Percentiles rank a stretch among this genome's conserved stretches.
phyloP scores from a whole-genome alignment of 2,888 invertebrate species.

The Xiphydria camelus region DNA sequence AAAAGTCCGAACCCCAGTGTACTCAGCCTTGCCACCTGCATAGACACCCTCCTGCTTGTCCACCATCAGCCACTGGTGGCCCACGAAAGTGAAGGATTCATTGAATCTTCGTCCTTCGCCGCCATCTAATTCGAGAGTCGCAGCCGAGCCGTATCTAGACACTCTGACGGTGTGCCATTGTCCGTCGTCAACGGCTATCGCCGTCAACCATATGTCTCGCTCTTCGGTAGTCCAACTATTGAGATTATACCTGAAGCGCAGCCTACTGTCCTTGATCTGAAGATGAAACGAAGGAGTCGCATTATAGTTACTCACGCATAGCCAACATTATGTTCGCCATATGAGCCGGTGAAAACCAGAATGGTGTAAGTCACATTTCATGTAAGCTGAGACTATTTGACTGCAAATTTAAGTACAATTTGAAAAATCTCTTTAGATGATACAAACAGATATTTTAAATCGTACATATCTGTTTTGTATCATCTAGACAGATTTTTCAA shows the following conservation, averaged over 20 bases:
- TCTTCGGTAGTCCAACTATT: conserved; percentile 91
- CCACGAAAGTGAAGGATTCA: conserved; percentile 87
- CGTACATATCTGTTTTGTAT: too few relatives aligned
- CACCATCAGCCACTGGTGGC: conserved; percentile 89
- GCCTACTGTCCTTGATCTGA: conserved; percentile 84
- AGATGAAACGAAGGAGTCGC: conserved; percentile 22
- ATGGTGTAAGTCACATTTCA: too few relatives aligned
- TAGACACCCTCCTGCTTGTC: conserved; percentile 95
- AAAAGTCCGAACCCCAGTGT: conserved; percentile 90
- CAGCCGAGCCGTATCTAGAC: conserved; percentile 88
- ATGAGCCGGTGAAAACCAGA: too few relatives aligned
- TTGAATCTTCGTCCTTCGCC: conserved; percentile 94
- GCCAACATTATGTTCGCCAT: conserved; percentile 3
- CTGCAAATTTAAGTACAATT: too few relatives aligned
- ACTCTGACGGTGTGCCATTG: conserved; percentile 96
- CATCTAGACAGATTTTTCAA: not conserved
- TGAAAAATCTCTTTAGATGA: too few relatives aligned
- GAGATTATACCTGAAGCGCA: conserved; percentile 91
- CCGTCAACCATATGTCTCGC: conserved; percentile 85
- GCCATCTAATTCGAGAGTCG: conserved; percentile 89
- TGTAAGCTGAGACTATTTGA: too few relatives aligned
- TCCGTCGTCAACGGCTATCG: conserved; percentile 90
- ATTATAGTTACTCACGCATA: not conserved
- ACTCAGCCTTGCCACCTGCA: conserved; percentile 94
- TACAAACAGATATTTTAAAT: too few relatives aligned